Conservation (phyloP, 2,113 vertebrate genomes). For the Orthonyx spaldingii region DNA sequence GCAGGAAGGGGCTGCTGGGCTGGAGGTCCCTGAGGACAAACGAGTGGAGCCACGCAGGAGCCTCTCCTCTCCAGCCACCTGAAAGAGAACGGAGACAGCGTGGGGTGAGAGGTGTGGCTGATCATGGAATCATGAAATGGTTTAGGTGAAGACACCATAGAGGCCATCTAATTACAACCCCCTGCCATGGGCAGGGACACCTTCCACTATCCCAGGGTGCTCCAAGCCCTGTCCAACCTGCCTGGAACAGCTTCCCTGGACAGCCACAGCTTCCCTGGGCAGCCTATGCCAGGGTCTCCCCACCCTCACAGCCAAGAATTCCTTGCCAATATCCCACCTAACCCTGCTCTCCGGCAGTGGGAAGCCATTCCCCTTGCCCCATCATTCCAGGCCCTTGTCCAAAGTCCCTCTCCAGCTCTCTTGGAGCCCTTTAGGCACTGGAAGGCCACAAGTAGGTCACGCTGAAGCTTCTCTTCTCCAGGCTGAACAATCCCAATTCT, state of each 20-base stretch:
- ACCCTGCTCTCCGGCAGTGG: neutral
- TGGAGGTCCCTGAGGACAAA: conserved; percentile 51
- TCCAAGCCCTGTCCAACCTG: neutral
- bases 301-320: neutral
- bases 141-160: neutral
- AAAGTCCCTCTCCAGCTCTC: neutral
- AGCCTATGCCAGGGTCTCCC: neutral
- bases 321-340: neutral
- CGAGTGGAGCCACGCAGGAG: conserved; percentile 57
- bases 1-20: neutral
- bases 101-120: neutral
- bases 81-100: neutral
- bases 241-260: neutral
- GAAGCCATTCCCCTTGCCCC: neutral
- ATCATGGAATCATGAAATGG: rapidly evolving
- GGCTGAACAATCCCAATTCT: neutral
- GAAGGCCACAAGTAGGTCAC: neutral
- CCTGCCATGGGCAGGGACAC: neutral
- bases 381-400: neutral
- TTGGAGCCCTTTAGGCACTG: neutral
- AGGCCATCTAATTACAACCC: too few species aligned
- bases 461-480: neutral
- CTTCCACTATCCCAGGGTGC: neutral
- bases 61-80: conserved; percentile 58
- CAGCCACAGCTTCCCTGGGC: neutral